A percentile compares a stretch with the other conserved stretches of the same genome.
These are phyloP conservation scores for Oncopodura yosiiana DNA, from an alignment of 1,140 invertebrate species.

Conservation along the genomic window DNA sequence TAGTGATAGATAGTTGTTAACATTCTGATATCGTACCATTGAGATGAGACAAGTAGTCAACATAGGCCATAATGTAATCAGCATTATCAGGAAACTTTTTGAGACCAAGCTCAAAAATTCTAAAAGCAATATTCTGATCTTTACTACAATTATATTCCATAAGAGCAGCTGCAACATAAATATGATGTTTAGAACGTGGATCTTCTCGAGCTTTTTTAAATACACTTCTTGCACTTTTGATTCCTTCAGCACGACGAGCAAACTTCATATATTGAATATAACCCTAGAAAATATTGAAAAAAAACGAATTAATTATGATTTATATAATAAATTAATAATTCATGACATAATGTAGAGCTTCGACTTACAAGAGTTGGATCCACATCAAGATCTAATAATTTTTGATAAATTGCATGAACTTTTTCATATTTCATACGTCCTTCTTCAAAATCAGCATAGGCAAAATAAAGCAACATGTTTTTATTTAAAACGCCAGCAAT, in stretches of 20 bases:
- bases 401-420: constrained; percentile 93
- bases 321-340: no score
- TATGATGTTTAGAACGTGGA: constrained; percentile 70
- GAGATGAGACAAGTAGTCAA: constrained; percentile 94
- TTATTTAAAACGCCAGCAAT: constrained; percentile 72
- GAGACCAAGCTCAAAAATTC: constrained; percentile 94
- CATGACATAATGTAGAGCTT: no score
- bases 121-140: constrained; percentile 95
- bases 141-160: constrained; percentile 99
- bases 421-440: constrained; percentile 91
- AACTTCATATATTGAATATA: constrained; percentile 99
- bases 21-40: constrained; percentile 59
- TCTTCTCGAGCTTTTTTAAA: constrained; percentile 95
- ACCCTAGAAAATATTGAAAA: constrained; percentile 48
- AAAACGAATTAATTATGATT: no score
- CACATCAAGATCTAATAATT: constrained; percentile 79
- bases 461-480: constrained; percentile 91
- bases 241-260: constrained; percentile 88
- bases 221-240: constrained; percentile 85
- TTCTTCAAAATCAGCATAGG: constrained; percentile 98
- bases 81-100: constrained; percentile 92
- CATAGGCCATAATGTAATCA: constrained; percentile 89
- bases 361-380: constrained; percentile 87
- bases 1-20: background rate
- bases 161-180: constrained; percentile 89